Evolutionary conservation across 2,797 vertebrate genomes (phyloP).

Genomic region (Ptychobarbus kaznakovi): DNA sequence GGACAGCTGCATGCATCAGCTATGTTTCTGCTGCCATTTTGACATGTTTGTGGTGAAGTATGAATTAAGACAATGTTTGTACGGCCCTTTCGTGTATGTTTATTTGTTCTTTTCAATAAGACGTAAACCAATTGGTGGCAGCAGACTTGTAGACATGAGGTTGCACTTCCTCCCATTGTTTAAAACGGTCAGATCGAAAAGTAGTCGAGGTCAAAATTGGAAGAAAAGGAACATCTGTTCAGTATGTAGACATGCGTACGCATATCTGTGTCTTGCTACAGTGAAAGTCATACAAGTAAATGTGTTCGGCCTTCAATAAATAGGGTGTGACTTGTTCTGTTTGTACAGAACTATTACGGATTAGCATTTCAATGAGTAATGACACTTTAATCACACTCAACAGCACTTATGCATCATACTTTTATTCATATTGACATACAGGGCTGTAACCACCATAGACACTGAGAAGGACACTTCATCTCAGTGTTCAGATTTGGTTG

Average conservation of each 20-base stretch:
- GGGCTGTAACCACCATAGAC: conserved; percentile 11
- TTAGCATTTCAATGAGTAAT: conserved; percentile 31
- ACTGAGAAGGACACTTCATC: neutral
- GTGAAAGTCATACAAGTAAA: conserved; percentile 8
- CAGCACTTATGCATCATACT: conserved; percentile 37
- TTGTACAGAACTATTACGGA: conserved; percentile 34
- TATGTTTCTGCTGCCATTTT: conserved; percentile 37
- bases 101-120: conserved; percentile 59
- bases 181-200: conserved; percentile 72
- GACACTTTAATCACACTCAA: conserved; percentile 35
- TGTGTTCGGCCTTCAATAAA: conserved; percentile 21
- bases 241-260: neutral
- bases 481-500: conserved; percentile 20
- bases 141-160: conserved; percentile 67
- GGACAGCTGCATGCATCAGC: conserved; percentile 33
- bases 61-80: conserved; percentile 53
- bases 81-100: conserved; percentile 54
- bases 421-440: conserved; percentile 27
- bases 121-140: conserved; percentile 60
- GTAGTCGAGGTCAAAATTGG: conserved; percentile 64
- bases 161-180: conserved; percentile 81
- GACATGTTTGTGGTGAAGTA: conserved; percentile 51
- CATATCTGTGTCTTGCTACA: conserved; percentile 15
- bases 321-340: conserved; percentile 37
- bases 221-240: conserved; percentile 53